A percentile compares a stretch with the other conserved stretches of the same genome.
Conservation (phyloP, 2,113 vertebrate genomes). For the Scytalopus superciliaris region DNA sequence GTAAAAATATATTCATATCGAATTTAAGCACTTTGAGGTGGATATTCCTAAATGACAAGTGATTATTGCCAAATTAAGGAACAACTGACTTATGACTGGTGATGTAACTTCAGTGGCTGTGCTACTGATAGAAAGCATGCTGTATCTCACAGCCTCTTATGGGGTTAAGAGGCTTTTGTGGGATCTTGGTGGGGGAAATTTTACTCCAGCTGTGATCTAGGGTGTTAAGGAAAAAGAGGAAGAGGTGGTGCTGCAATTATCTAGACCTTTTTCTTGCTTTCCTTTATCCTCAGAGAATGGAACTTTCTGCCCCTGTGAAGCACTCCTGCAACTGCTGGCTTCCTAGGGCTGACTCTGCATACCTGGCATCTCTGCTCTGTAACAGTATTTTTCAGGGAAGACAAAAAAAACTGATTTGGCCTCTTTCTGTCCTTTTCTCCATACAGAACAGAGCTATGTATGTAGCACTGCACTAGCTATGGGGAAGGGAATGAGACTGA, state of each 20-base stretch:
- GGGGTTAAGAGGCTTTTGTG: background rate
- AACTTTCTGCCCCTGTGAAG: background rate
- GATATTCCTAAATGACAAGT: background rate
- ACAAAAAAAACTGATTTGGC: background rate
- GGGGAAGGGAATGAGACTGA: background rate
- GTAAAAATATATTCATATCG: rapidly evolving
- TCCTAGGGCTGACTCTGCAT: background rate
- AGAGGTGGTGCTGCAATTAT: background rate
- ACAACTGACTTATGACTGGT: background rate
- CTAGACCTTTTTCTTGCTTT: background rate
- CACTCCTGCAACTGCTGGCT: background rate
- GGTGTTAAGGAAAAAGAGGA: background rate
- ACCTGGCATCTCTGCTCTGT: background rate
- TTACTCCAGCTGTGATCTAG: background rate
- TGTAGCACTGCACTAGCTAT: background rate
- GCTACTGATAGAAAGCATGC: background rate
- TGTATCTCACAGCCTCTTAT: background rate
- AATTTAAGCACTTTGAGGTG: background rate
- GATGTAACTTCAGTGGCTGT: background rate
- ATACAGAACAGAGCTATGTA: background rate
- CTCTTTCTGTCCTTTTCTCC: background rate
- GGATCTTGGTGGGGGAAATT: background rate
- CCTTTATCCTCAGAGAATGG: background rate
- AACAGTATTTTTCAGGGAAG: background rate
- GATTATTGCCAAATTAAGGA: background rate